Conservation (phyloP, 2,888 invertebrate genomes). For the Cerceris ruficornis region DNA sequence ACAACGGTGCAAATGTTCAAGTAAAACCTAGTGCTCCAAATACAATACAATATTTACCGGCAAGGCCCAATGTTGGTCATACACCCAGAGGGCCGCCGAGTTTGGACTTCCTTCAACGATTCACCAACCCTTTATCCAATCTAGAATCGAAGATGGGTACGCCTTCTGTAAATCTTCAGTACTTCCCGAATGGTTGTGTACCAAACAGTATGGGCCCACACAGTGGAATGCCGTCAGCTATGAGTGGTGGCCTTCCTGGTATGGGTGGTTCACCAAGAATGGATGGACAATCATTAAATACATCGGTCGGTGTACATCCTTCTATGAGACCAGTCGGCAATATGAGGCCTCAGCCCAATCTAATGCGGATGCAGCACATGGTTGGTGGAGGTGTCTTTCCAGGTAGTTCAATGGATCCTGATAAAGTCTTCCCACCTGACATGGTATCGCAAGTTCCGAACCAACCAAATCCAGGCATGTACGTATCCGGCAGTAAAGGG, state of each 20-base stretch:
- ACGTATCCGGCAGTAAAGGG: conserved; percentile 84
- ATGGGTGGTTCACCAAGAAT: conserved; percentile 76
- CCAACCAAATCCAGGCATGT: conserved; percentile 84
- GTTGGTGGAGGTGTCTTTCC: conserved; percentile 80
- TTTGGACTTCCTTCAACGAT: conserved; percentile 94
- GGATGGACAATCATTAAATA: conserved; percentile 83
- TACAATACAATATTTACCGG: conserved; percentile 98
- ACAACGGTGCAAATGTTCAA: conserved; percentile 90
- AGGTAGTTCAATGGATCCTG: conserved; percentile 79
- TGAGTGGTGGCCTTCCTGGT: conserved; percentile 80
- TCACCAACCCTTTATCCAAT: conserved; percentile 91
- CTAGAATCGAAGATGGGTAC: conserved; percentile 88
- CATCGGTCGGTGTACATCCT: conserved; percentile 77
- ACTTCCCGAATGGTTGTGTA: conserved; percentile 87
- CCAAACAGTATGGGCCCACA: conserved; percentile 82
- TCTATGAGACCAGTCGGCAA: conserved; percentile 82
- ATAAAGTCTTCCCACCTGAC: conserved; percentile 79
- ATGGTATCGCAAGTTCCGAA: conserved; percentile 75
- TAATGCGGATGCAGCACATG: conserved; percentile 81
- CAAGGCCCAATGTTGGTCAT: conserved; percentile 92
- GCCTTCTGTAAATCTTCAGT: conserved; percentile 86
- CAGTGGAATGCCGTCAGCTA: conserved; percentile 81
- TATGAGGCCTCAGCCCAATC: conserved; percentile 78
- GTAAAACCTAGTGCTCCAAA: conserved; percentile 98
- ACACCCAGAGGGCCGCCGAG: conserved; percentile 92